Evolutionary conservation across 2,797 vertebrate species (phyloP).

Genomic region (Urosaurus nigricauda): DNA sequence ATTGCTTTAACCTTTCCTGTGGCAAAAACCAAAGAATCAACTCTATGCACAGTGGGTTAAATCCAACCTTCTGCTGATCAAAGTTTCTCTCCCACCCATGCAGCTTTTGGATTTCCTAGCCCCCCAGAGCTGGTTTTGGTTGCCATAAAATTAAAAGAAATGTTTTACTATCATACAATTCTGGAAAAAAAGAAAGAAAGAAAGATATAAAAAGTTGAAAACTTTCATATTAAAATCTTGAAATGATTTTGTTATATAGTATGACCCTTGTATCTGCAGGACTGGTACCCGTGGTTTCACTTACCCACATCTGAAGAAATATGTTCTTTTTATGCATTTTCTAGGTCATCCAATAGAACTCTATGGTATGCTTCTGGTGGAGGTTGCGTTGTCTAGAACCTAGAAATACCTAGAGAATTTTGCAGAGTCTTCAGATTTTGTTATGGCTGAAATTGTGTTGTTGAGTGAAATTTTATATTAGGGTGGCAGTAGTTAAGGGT

Average conservation of each 20-base stretch:
- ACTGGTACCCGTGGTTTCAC: too few species aligned
- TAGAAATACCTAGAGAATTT: too few species aligned
- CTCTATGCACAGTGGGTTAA: background rate
- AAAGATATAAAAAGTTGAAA: background rate
- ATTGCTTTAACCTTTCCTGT: background rate
- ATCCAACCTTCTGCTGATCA: background rate
- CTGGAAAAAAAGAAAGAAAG: background rate
- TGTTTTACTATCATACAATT: background rate
- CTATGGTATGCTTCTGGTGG: too few species aligned
- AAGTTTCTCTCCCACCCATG: too few species aligned
- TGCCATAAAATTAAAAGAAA: background rate
- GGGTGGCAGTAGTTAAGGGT: background rate
- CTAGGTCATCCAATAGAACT: too few species aligned
- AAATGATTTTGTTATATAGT: background rate
- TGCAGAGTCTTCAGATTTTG: background rate
- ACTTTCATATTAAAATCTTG: background rate
- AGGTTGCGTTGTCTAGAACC: too few species aligned
- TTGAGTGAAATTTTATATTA: background rate
- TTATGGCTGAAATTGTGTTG: background rate
- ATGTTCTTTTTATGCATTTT: too few species aligned
- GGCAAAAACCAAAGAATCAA: constrained; percentile 1
- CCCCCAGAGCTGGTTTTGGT: too few species aligned
- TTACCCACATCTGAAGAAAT: too few species aligned
- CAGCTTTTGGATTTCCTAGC: too few species aligned
- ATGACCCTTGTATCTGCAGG: too few species aligned